phyloP scores from a whole-genome alignment of 2,888 invertebrate genomes.

The Tethea ocularis region DNA sequence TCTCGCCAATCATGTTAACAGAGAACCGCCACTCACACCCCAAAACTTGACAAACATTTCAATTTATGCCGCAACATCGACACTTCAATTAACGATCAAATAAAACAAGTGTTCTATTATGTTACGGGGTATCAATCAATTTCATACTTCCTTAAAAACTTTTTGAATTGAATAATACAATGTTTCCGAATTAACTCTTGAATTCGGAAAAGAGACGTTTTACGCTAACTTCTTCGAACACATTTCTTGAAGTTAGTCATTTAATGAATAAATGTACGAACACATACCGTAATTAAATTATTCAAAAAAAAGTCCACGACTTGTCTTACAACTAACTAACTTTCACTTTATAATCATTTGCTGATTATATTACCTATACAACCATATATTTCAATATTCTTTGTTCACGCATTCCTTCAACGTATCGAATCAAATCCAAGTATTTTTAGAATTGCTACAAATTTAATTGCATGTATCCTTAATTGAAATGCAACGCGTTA shows the following conservation, averaged over 20 bases:
- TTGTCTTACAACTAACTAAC: neutral
- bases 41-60: constrained; percentile 61
- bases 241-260: too few relatives aligned
- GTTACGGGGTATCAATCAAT: neutral
- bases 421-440: neutral
- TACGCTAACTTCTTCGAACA: neutral
- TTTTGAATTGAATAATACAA: too few relatives aligned
- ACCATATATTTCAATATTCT: neutral
- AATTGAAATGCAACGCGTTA: neutral
- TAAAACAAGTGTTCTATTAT: constrained; percentile 32
- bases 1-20: constrained; percentile 75
- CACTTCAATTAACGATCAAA: constrained; percentile 69
- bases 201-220: too few relatives aligned
- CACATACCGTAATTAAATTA: neutral
- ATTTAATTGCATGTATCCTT: neutral
- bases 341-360: neutral
- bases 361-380: neutral
- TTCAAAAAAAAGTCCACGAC: neutral
- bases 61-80: constrained; percentile 63
- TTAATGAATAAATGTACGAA: neutral
- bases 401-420: neutral
- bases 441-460: neutral
- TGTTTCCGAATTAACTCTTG: neutral
- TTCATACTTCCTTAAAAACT: neutral
- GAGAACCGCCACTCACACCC: constrained; percentile 55